phyloP scores from a whole-genome alignment of 2,113 vertebrate genomes.

The Eulemur macaco region DNA sequence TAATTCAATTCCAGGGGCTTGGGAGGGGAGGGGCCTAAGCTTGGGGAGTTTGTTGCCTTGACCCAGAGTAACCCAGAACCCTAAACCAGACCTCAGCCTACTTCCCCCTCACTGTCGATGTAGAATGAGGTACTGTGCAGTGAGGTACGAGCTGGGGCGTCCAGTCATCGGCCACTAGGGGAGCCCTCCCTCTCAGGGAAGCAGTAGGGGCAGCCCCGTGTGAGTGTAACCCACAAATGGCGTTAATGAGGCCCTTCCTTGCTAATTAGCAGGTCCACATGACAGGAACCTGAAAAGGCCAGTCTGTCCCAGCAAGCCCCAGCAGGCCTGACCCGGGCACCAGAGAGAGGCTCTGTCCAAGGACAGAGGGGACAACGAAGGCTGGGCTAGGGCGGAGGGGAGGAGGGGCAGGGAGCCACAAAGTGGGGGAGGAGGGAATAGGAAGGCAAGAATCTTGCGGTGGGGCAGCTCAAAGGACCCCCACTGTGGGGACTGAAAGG shows the following conservation, averaged over 20 bases:
- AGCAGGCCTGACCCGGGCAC: constrained; percentile 60
- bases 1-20: background rate
- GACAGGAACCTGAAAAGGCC: constrained; percentile 77
- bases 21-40: background rate
- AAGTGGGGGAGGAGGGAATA: background rate
- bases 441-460: background rate
- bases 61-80: constrained; percentile 2
- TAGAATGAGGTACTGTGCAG: background rate
- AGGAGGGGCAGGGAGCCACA: background rate
- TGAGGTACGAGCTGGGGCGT: background rate
- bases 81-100: background rate
- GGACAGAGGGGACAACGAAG: constrained; percentile 21
- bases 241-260: constrained; percentile 78
- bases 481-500: background rate
- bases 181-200: background rate
- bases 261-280: constrained; percentile 83
- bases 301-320: constrained; percentile 82
- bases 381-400: background rate
- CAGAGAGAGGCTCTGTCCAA: constrained; percentile 45
- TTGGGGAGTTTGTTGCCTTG: background rate
- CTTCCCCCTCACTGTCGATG: background rate
- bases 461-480: background rate
- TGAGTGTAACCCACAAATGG: constrained; percentile 78
- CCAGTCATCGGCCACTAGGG: background rate
- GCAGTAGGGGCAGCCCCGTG: background rate